Evolutionary conservation across 1,140 invertebrate species (phyloP).

Genomic region (Lucilia cuprina): DNA sequence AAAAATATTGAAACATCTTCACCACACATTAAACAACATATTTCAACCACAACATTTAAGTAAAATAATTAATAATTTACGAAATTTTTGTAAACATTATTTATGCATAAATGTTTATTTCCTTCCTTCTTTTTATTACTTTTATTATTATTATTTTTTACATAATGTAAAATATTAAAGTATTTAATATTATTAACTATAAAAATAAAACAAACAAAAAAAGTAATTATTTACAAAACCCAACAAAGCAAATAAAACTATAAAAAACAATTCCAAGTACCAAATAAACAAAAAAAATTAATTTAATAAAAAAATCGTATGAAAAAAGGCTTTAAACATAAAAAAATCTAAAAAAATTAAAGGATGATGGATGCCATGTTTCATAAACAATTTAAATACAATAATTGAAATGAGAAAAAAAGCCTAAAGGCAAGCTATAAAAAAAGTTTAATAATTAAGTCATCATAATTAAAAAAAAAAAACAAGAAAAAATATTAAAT

Average conservation of each 20-base stretch:
- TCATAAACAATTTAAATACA: background rate
- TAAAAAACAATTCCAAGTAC: background rate
- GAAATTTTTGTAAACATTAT: background rate
- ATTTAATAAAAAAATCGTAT: background rate
- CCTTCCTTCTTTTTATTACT: background rate
- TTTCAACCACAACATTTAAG: slow-evolving; percentile 32
- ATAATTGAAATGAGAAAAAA: background rate
- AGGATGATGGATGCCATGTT: background rate
- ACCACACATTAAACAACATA: slow-evolving; percentile 24
- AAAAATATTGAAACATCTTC: slow-evolving; percentile 37
- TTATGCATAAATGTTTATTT: slow-evolving; percentile 12
- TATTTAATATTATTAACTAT: slow-evolving; percentile 1
- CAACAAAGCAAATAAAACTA: background rate
- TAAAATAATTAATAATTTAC: slow-evolving; percentile 10
- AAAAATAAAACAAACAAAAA: background rate
- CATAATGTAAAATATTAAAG: slow-evolving; percentile 23
- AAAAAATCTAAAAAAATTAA: no score
- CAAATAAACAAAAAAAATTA: background rate
- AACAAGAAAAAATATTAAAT: background rate
- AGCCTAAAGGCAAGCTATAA: slow-evolving; percentile 13
- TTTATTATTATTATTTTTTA: background rate
- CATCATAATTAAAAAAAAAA: background rate
- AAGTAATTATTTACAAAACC: slow-evolving; percentile 11
- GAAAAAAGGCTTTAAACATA: background rate
- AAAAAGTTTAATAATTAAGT: background rate